Evolutionary conservation across 2,888 invertebrate genomes (phyloP).

Genomic region (Noctua janthe): DNA sequence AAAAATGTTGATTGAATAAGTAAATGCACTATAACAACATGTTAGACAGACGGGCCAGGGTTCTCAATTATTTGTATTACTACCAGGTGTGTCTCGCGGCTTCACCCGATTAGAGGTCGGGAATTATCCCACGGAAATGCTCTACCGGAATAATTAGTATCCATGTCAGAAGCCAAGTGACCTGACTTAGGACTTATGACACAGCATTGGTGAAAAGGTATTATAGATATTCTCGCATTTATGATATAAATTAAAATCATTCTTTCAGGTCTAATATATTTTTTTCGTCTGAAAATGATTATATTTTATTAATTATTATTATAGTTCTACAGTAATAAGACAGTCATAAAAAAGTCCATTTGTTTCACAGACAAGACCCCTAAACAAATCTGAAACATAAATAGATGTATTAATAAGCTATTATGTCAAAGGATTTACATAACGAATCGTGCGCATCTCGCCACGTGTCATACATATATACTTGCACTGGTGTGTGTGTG

Average conservation of each 20-base stretch:
- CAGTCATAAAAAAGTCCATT: not conserved
- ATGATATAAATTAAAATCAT: not conserved
- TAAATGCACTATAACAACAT: not conserved
- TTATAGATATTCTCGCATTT: not conserved
- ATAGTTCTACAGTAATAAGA: not conserved
- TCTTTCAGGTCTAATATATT: not conserved
- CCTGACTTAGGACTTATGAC: not conserved
- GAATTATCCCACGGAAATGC: not conserved
- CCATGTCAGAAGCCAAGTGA: not conserved
- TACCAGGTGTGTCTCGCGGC: not conserved
- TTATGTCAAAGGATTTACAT: constrained; percentile 75
- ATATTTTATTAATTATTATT: too few relatives aligned
- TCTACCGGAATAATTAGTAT: not conserved
- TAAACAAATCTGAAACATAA: constrained; percentile 28
- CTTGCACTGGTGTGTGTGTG: constrained; percentile 30
- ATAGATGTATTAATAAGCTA: constrained; percentile 50
- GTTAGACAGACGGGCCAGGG: not conserved
- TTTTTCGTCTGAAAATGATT: not conserved
- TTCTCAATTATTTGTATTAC: not conserved
- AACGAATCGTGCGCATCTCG: constrained; percentile 68
- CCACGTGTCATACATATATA: constrained; percentile 61
- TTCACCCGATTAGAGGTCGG: not conserved
- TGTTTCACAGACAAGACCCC: not conserved
- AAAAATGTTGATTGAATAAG: not conserved
- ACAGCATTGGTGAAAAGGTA: not conserved